phyloP scores from a whole-genome alignment of 2,797 vertebrate genomes.

The Thalassophryne amazonica region DNA sequence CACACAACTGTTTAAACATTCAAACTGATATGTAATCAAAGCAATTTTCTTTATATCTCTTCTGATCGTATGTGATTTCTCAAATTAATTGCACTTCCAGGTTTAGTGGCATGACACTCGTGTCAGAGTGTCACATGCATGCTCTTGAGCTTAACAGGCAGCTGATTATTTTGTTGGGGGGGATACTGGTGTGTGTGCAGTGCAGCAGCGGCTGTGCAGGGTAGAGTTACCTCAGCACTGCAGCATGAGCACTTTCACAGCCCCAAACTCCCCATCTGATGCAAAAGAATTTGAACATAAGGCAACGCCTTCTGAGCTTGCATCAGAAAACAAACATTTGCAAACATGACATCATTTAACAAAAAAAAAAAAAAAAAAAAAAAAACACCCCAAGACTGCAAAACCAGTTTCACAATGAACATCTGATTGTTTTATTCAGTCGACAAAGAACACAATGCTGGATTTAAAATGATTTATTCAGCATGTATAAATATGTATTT shows the following conservation, averaged over 20 bases:
- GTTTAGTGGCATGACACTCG: conserved; percentile 24
- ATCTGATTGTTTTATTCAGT: no score
- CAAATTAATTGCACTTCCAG: conserved; percentile 9
- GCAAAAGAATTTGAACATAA: conserved; percentile 12
- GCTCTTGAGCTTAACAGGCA: conserved; percentile 55
- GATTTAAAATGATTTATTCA: conserved; percentile 52
- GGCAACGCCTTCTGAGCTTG: conserved; percentile 22
- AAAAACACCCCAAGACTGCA: no score
- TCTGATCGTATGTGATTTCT: conserved; percentile 1
- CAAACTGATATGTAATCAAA: neutral
- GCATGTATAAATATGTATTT: conserved; percentile 38
- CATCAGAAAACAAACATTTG: conserved; percentile 45
- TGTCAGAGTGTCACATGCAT: conserved; percentile 53
- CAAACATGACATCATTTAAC: no score
- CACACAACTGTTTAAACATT: no score
- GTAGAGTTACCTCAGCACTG: conserved; percentile 63
- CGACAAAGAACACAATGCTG: conserved; percentile 37
- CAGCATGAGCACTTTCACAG: conserved; percentile 53
- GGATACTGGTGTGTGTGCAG: conserved; percentile 37
- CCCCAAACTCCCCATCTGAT: conserved; percentile 1
- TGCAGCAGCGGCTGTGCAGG: conserved; percentile 25
- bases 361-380: no score
- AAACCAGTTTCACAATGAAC: no score
- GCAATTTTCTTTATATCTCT: neutral
- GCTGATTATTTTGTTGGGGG: conserved; percentile 52